Evolutionary conservation across 2,797 vertebrate genomes (phyloP), one percentile per base, ranked within the genome.

Genomic region (Acomys russatus): DNA sequence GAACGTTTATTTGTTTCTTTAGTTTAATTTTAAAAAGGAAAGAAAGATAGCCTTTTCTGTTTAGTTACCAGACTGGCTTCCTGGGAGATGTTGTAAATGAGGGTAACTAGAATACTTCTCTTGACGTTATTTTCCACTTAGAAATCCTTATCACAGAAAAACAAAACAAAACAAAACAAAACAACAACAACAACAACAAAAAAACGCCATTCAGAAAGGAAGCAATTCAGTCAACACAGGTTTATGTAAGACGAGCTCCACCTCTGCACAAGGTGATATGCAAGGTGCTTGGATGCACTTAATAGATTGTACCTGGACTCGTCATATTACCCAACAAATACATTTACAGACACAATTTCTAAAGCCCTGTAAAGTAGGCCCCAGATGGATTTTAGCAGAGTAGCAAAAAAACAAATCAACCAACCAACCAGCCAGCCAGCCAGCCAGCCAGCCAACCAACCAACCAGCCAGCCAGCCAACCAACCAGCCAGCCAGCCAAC

Each of bases 1-100:
- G 92, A 82, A 30, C 59, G 83, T 78, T 74, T 93, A 5, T 8
- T 95, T 93, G 14, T 82, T 96, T 96, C 25, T 91, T 94, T 93
- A 89, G 86, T 61, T 92, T 96, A 2, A 90, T 92, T 18, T 74
- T 74, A 25, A 95, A 88, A 33, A 85, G 63, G 14, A 61, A 66
- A 20, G 59, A 63, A 25, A 63, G 20, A 71, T 8, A 38, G 17
- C 1, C 3, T 74, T 68, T 93, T 91, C 18, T 92, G 20, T 97
- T 92, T 82, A 66, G 35, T 94, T 73, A 90, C n/a, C 70, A 7
- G 82, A 30, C 33, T 91, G 51, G 15, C 68, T 89, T 82, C 23
- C 23, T 95, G 35, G 63, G 38, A 93, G 61, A 56, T 80, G 88
- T 61, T 74, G 30, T 82, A 14, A 70, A 14, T 90, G 59, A 92